These are phyloP conservation scores for Drosophila affinis DNA, from an alignment of 2,888 invertebrate genomes.

Conservation along the genomic window DNA sequence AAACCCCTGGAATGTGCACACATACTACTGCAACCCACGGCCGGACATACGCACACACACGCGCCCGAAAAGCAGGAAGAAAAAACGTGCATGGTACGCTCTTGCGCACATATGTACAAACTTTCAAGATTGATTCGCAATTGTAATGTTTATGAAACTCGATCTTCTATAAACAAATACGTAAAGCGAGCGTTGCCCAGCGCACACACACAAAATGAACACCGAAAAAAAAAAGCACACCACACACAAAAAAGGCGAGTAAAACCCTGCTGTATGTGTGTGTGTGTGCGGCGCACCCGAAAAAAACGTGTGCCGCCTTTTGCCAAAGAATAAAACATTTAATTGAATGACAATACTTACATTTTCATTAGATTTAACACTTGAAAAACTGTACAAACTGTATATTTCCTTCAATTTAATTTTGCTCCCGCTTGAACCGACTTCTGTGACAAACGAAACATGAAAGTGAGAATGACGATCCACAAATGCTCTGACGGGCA, in stretches of 20 bases:
- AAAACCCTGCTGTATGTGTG: background rate
- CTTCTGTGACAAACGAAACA: background rate
- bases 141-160: background rate
- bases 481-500: background rate
- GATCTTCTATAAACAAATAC: background rate
- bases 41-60: background rate
- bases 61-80: background rate
- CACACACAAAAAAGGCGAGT: background rate
- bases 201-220: no score
- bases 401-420: background rate
- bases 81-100: background rate
- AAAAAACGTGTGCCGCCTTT: background rate
- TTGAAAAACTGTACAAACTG: background rate
- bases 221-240: no score
- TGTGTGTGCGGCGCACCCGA: rapidly evolving
- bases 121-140: background rate
- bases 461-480: background rate
- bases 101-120: background rate
- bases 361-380: background rate
- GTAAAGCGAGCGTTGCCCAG: background rate
- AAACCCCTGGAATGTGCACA: no score
- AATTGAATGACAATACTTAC: background rate
- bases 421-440: background rate
- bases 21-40: no score
- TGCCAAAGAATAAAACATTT: background rate